Evolutionary conservation across 2,113 vertebrate species (phyloP).

Genomic region (Nesospiza acunhae): DNA sequence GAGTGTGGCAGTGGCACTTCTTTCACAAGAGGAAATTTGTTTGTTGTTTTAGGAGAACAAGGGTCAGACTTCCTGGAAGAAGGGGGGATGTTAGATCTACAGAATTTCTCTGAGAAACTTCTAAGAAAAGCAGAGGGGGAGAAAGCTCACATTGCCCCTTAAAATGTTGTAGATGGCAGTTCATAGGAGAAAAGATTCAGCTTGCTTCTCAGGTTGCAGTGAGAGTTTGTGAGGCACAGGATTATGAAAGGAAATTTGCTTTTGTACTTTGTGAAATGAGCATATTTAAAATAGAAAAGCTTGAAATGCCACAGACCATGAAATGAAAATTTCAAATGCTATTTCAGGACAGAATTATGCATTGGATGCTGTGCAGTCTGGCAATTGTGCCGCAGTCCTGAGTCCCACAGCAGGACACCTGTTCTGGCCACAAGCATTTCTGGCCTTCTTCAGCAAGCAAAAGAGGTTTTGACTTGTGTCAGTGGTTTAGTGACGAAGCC

Average conservation of each 20-base stretch:
- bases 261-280: conserved; percentile 37
- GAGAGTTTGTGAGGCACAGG: neutral
- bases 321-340: conserved; percentile 37
- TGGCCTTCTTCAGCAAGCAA: neutral
- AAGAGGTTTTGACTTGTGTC: neutral
- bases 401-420: neutral
- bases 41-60: neutral
- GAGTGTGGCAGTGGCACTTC: neutral
- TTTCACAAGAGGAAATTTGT: neutral
- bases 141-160: neutral
- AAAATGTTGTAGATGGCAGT: neutral
- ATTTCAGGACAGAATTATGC: neutral
- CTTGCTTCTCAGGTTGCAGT: neutral
- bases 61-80: neutral
- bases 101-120: neutral
- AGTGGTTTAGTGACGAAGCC: neutral
- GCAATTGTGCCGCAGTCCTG: neutral
- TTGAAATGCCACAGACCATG: conserved; percentile 25
- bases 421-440: neutral
- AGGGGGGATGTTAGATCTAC: neutral
- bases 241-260: conserved; percentile 22
- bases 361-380: neutral
- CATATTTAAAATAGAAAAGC: conserved; percentile 26
- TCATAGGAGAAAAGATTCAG: neutral
- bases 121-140: neutral